Base-by-base conservation (phyloP, 2,888 invertebrate genomes). In the Drosophila subsilvestris region DNA sequence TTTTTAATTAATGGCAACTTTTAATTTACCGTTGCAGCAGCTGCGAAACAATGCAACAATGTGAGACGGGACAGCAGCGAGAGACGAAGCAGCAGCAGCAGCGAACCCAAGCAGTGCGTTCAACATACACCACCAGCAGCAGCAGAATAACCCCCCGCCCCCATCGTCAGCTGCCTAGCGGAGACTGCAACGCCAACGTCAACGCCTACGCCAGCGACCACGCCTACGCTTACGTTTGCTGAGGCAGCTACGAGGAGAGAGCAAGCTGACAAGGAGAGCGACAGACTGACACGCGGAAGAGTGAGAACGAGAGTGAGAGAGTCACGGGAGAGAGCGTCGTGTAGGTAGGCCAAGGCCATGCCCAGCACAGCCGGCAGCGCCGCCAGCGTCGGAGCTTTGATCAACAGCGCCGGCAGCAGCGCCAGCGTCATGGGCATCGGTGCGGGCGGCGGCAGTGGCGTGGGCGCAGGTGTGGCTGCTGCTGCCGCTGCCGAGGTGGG, bases 291-390 rank as follows among this genome's bases (percentile, higher is more conserved):
- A 48, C 42, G 27, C 47, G 47, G n/a, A 37, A 37, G 27, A 55
- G 22, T 22, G 43, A 44, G 18, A 37, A 9, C 48, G 22, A 57
- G 57, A 74, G 77, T 51, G 75, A 73, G 59, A 72, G 75, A 18
- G 29, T 20, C 17, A 14, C 44, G 27, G 27, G 56, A 29, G 45
- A 44, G 29, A n/a, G 56, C n/a, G 55, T 43, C 3, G 29, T 9
- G 43, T 29, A 37, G 17, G 44, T 53, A 18, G 42, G 47, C n/a
- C 29, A 32, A 49, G 66, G 78, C 75, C 58, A 90, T 88, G 81
- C 90, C 90, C 58, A 89, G 89, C 73, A 88, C 89, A 54, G 77
- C 79, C 37, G 90, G 89, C 72, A 89, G 88, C 60, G 83, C 83
- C 25, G 80, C 80, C 43, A 78, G 83, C 66, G 85, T 89, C 57